A percentile compares a stretch with the other conserved stretches of the same genome.
phyloP scores from a whole-genome alignment of 2,113 vertebrate genomes.

The Phylloscopus trochiloides region DNA sequence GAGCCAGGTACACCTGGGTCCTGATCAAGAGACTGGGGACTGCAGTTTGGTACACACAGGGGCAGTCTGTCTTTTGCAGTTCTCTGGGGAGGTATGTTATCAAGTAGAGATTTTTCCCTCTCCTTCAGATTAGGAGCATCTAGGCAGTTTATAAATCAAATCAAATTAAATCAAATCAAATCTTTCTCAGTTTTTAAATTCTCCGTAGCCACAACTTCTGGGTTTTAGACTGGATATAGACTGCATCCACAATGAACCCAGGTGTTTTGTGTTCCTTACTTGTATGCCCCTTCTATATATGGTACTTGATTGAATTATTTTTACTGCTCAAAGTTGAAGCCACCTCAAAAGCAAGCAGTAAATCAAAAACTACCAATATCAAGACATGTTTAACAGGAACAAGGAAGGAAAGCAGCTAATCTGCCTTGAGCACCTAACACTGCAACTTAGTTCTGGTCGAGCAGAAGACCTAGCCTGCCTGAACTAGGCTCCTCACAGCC shows the following conservation, averaged over 20 bases:
- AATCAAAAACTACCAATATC: background rate
- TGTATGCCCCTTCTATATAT: background rate
- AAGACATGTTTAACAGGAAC: background rate
- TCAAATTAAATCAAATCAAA: background rate
- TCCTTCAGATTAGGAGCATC: background rate
- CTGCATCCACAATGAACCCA: rapidly evolving
- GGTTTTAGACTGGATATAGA: background rate
- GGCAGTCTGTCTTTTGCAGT: background rate
- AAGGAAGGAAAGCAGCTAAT: background rate
- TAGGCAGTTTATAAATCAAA: background rate
- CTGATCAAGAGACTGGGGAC: background rate
- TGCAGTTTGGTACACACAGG: background rate
- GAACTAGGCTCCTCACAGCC: background rate
- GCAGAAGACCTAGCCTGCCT: background rate
- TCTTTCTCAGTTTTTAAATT: background rate
- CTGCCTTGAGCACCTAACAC: background rate
- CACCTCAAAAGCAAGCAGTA: background rate
- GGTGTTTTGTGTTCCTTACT: background rate
- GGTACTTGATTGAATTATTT: background rate
- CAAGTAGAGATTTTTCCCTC: background rate
- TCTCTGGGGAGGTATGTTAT: rapidly evolving
- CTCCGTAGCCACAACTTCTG: background rate
- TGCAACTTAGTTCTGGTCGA: background rate
- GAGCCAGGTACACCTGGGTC: background rate
- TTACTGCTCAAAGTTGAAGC: background rate